A percentile compares a stretch with the other conserved stretches of the same genome.
These are phyloP conservation scores for Siphamia tubifer DNA, from an alignment of 2,113 vertebrate species.

Conservation along the genomic window DNA sequence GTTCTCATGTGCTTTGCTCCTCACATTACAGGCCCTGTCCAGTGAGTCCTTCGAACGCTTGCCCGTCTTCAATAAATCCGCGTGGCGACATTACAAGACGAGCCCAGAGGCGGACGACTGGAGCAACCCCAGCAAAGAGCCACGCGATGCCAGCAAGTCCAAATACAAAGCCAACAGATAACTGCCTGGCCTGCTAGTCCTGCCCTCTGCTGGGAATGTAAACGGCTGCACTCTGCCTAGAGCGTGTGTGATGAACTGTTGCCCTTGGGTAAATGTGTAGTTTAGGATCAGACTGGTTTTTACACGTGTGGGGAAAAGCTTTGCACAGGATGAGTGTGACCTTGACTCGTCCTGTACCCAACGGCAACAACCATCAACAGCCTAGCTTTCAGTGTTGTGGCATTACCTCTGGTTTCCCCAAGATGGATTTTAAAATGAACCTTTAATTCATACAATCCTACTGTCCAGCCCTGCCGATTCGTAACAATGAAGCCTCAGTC, in stretches of 20 bases:
- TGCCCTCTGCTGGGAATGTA: conserved; percentile 3
- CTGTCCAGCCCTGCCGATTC: background rate
- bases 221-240: conserved; percentile 4
- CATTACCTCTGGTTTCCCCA: conserved; percentile 10
- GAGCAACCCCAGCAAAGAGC: conserved; percentile 98
- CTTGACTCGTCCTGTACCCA: conserved; percentile 28
- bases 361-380: conserved; percentile 52
- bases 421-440: background rate
- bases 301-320: conserved; percentile 17
- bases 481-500: background rate
- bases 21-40: conserved; percentile 86
- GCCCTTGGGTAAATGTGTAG: conserved; percentile 47
- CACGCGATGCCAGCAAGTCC: conserved; percentile 89
- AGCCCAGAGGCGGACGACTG: conserved; percentile 96
- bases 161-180: conserved; percentile 94
- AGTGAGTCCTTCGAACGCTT: conserved; percentile 97
- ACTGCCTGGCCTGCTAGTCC: conserved; percentile 23
- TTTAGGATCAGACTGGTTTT: conserved; percentile 31
- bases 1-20: background rate
- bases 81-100: conserved; percentile 96
- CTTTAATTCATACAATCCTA: background rate
- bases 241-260: conserved; percentile 51
- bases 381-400: conserved; percentile 38
- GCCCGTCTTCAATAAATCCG: conserved; percentile 97
- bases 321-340: background rate